Base-by-base conservation (phyloP, 2,113 vertebrate species). In the Abramis brama region DNA sequence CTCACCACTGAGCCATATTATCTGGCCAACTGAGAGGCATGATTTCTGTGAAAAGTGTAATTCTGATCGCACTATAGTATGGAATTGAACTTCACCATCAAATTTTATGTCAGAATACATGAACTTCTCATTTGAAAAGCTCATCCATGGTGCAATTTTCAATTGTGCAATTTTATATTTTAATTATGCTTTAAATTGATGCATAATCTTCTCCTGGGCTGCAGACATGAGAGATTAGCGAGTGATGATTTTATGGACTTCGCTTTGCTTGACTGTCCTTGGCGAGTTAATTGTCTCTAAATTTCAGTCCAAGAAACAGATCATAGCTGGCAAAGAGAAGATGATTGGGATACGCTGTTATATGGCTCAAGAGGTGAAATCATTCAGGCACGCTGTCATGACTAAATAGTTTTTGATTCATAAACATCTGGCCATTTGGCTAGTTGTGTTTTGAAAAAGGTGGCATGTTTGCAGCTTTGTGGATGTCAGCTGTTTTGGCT, bases 251-350 rank as follows among this genome's bases (percentile, higher is more conserved):
- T 73, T 73, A 83, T 83, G 30, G 47, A 83, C 68, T 68, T 43
- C 21, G 36, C 76, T 52, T 83, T 73, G 47, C 68, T 43, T 73
- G 50, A 73, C 66, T 82, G 78, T 80, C 84, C 76, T 82, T 82
- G 66, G 60, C 60, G 66, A 82, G 68, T 82, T 81, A 82, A 78
- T 30, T 33, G 73, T 87, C 79, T 82, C 78, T 23, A 79, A 57
- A 79, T 76, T 77, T 64, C 74, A 79, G 82, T 85, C 88, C 83
- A 89, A 83, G 80, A 73, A 83, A 84, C 80, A 76, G 57, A 71
- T 74, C 36, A 50, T 57, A 25, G 59, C 30, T 88, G 75, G 74
- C 75, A 52, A 68, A 45, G 36, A 57, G 64, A 21, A 50, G 33
- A 83, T 43, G 47, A 59, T 19, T 83, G 73, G 82, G 33, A 82